These are phyloP conservation scores for Oceanodroma leucorhoa DNA, from an alignment of 2,797 vertebrate species.

Conservation along the genomic window DNA sequence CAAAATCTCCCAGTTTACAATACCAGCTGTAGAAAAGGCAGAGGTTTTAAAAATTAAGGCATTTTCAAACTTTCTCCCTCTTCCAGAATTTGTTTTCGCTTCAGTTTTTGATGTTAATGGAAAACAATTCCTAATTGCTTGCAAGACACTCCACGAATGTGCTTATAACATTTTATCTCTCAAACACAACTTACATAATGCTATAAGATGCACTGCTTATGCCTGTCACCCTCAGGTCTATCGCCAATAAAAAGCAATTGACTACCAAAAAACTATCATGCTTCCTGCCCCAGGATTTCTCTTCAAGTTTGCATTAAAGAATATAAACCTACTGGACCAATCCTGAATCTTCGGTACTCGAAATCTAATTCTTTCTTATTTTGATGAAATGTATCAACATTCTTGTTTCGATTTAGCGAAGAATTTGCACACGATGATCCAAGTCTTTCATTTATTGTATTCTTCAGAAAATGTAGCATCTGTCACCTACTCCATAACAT, in stretches of 20 bases:
- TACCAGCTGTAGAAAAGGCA: background rate
- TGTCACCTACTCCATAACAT: background rate
- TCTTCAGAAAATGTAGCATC: background rate
- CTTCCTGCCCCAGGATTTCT: background rate
- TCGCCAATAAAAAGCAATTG: fast-evolving
- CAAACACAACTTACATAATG: background rate
- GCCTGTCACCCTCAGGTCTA: background rate
- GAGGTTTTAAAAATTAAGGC: background rate
- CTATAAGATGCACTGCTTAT: background rate
- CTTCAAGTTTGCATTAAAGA: background rate
- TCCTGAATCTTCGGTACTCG: background rate
- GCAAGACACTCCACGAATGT: background rate
- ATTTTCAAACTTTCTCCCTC: background rate
- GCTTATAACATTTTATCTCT: background rate
- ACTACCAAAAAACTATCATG: background rate
- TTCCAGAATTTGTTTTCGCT: background rate
- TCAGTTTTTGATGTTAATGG: background rate
- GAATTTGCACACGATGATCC: background rate
- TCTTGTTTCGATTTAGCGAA: background rate
- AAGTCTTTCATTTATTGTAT: background rate
- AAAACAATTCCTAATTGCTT: background rate
- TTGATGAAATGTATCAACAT: fast-evolving
- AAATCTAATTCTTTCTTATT: background rate
- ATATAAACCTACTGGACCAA: background rate
- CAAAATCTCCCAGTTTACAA: background rate